These are phyloP conservation scores for Fopius arisanus DNA, from an alignment of 1,140 invertebrate genomes.

Conservation along the genomic window DNA sequence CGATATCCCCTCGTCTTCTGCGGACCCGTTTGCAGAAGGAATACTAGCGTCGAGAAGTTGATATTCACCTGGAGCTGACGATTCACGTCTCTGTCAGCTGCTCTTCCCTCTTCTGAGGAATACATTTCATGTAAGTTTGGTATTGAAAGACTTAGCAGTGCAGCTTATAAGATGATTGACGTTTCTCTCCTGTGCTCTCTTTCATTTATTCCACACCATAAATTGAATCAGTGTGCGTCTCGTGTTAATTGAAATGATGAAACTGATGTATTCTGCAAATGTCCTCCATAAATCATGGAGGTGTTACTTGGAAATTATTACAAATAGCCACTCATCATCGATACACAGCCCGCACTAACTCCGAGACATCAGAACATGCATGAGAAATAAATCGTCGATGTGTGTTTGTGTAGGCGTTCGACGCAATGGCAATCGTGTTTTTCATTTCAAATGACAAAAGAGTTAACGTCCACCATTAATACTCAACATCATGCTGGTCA, in stretches of 20 bases:
- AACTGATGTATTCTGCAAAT: not conserved
- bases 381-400: constrained; percentile 22
- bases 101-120: not conserved
- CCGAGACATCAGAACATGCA: not conserved
- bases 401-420: constrained; percentile 23
- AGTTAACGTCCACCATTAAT: constrained; percentile 23
- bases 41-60: not conserved
- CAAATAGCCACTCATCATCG: constrained; percentile 29
- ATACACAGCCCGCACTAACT: constrained; percentile 18
- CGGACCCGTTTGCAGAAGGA: not conserved
- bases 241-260: constrained; percentile 26
- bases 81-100: not conserved
- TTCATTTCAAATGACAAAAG: constrained; percentile 40
- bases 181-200: not conserved
- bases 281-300: not conserved
- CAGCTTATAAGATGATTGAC: constrained; percentile 11
- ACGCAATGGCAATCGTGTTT: constrained; percentile 35
- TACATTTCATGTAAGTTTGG: not conserved
- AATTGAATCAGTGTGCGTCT: constrained; percentile 26
- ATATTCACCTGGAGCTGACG: not conserved
- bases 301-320: constrained; percentile 31
- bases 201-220: constrained; percentile 16
- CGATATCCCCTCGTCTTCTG: constrained; percentile 13
- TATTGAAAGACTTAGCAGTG: not conserved
- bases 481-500: constrained; percentile 15